phyloP scores from a whole-genome alignment of 2,888 invertebrate species.

The Erannis defoliaria region DNA sequence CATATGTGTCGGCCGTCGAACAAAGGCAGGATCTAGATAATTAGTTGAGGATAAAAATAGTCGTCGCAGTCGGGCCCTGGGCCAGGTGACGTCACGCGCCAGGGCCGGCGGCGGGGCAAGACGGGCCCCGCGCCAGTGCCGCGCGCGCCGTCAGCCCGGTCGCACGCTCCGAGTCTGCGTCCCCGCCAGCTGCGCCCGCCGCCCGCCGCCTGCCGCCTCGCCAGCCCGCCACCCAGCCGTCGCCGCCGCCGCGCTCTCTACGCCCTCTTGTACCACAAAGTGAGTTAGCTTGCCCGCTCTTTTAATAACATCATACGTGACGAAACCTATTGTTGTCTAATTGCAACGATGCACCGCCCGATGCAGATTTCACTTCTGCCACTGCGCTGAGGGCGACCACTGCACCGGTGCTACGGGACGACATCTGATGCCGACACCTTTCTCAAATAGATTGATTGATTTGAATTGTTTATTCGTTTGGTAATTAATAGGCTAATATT shows the following conservation, averaged over 20 bases:
- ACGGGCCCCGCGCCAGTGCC: slow-evolving; percentile 86
- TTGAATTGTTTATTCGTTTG: slow-evolving; percentile 36
- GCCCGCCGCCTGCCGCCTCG: slow-evolving; percentile 50
- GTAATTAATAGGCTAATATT: slow-evolving; percentile 59
- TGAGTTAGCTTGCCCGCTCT: slow-evolving; percentile 58
- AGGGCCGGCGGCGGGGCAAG: slow-evolving; percentile 84
- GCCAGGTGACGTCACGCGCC: slow-evolving; percentile 85
- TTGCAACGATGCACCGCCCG: slow-evolving; percentile 69
- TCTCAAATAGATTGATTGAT: slow-evolving; percentile 24
- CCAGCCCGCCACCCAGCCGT: slow-evolving; percentile 44
- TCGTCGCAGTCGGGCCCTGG: slow-evolving; percentile 83
- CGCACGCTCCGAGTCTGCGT: slow-evolving; percentile 72
- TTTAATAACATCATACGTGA: slow-evolving; percentile 48
- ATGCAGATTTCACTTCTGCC: slow-evolving; percentile 79
- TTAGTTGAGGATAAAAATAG: slow-evolving; percentile 85
- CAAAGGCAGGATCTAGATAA: slow-evolving; percentile 84
- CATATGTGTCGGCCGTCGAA: slow-evolving; percentile 71
- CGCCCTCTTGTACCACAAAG: slow-evolving; percentile 56
- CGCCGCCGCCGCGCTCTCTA: slow-evolving; percentile 51
- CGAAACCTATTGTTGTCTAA: slow-evolving; percentile 68
- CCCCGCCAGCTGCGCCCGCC: slow-evolving; percentile 52
- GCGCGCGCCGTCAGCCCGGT: slow-evolving; percentile 84
- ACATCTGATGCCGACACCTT: slow-evolving; percentile 18
- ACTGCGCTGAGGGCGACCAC: slow-evolving; percentile 50
- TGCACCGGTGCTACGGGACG: neutral